Base-by-base conservation (phyloP, 2,113 vertebrate genomes). In the Scartelaos histophorus region DNA sequence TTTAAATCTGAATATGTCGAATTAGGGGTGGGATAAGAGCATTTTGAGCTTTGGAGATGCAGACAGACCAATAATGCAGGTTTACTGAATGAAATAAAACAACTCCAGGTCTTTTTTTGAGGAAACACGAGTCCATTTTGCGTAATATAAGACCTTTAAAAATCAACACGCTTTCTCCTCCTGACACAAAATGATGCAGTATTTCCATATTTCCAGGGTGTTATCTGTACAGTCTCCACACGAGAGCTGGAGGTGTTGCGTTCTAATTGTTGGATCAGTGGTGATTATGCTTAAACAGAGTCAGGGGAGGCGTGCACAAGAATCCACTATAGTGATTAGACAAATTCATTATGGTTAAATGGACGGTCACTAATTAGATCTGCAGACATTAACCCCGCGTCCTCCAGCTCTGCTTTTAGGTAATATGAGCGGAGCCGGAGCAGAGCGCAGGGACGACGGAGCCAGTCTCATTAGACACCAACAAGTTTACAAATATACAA, bases 341-440 rank as follows among this genome's bases (percentile, higher is more conserved):
- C 17, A n/a, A 38, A 64, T 64, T 64, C 61, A 64, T 64, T 64
- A 64, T 43, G 17, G 34, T 43, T 61, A 38, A 64, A 64, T 35
- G 61, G 29, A 64, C 34, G 9, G 61, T 64, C 34, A n/a, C 61
- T 64, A 64, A 64, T 64, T 38, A 64, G 61, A 64, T 64, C 61
- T 43, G 34, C 34, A 11, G 61, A 19, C 34, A 38, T 64, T 38
- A 64, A 64, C 61, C 61, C 19, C 61, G 16, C 9, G 61, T 64
- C 61, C 34, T 64, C 16, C 61, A 35, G 29, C 60, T 3, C 29
- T 43, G 34, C 61, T 64, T 64, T 64, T 35, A 43, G 34, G 17
- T 19, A 5, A 43, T 12, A 35, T 43, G 5, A n/a, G 34, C 17
- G 0, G 15, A 58, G 49, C 6, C 49, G 7, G 5, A 53, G 49